phyloP scores from a whole-genome alignment of 1,140 invertebrate species.

The Drosophila paulistorum region DNA sequence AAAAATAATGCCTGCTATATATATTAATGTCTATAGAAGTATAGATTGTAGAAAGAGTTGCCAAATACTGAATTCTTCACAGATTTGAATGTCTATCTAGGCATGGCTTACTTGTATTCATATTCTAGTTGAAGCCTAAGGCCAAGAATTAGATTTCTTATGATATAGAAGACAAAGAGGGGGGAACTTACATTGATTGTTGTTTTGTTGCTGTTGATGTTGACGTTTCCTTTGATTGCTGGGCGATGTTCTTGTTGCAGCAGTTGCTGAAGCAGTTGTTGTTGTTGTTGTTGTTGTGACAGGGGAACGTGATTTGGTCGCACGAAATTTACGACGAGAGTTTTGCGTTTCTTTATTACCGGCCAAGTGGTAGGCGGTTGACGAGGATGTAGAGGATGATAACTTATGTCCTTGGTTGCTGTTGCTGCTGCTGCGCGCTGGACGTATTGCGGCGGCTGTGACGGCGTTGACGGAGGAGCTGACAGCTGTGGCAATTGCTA shows the following conservation, averaged over 20 bases:
- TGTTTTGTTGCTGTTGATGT: slow-evolving; percentile 35
- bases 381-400: slow-evolving; percentile 7
- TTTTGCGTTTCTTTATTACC: slow-evolving; percentile 34
- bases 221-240: slow-evolving; percentile 21
- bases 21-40: not conserved
- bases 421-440: slow-evolving; percentile 50
- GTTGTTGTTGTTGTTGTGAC: slow-evolving; percentile 20
- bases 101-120: too few relatives aligned
- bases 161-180: not conserved
- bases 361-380: slow-evolving; percentile 14
- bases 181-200: slow-evolving; percentile 50
- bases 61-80: too few relatives aligned
- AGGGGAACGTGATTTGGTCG: slow-evolving; percentile 28
- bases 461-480: slow-evolving; percentile 33
- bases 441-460: slow-evolving; percentile 33
- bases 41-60: not conserved
- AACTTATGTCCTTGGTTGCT: slow-evolving; percentile 45
- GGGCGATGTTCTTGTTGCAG: slow-evolving; percentile 29
- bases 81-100: too few relatives aligned
- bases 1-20: not conserved
- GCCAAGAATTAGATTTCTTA: too few relatives aligned
- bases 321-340: slow-evolving; percentile 33
- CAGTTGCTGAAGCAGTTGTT: slow-evolving; percentile 48
- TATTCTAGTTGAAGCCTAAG: too few relatives aligned
- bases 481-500: slow-evolving; percentile 31